Evolutionary conservation across 2,888 invertebrate species (phyloP), one percentile per base, ranked within the genome.

Genomic region (Synergus itoensis): DNA sequence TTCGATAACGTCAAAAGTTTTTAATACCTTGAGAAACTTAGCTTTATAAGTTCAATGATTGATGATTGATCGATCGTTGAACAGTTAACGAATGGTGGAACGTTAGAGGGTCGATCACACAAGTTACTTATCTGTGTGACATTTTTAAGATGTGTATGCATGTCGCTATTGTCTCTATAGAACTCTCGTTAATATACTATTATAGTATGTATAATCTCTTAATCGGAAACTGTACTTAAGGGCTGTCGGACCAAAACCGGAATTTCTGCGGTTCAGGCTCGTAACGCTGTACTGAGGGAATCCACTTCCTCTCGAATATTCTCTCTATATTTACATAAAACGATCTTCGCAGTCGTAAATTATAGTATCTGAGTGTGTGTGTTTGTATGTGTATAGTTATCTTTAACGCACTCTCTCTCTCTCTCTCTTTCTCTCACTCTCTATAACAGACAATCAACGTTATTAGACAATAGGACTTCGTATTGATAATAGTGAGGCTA

Each of bases 381-480:
- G 3, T 53, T 5, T 73, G 11, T 73, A 11, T 62, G 16, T 53
- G 18, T 73, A 11, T 48, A 53, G 36, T 73, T 48, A 69, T 11
- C 48, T 69, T 69, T 48, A 69, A 48, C 14, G 76, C 82, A 36
- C 76, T 21, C 76, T 28, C 77, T 63, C 77, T 41, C 69, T 63
- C 73, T 75, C 62, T 65, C 73, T 76, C 36, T 43, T 53, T 57
- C 60, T 57, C 77, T 18, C 53, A 8, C 48, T 60, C 83, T 87
- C 83, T 85, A 88, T 87, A 89, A 89, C 87, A 88, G 86, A 90
- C 88, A 88, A 86, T 82, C 87, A 87, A 89, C 88, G 86, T 85
- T 89, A 88, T 88, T 88, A 89, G 90, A 90, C 88, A 88, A 88
- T 88, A 89, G 88, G 88, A 89, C 83, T 88, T 87, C 78, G 64